Base-by-base conservation (phyloP, 2,113 vertebrate species). In the Xiphophorus hellerii region DNA sequence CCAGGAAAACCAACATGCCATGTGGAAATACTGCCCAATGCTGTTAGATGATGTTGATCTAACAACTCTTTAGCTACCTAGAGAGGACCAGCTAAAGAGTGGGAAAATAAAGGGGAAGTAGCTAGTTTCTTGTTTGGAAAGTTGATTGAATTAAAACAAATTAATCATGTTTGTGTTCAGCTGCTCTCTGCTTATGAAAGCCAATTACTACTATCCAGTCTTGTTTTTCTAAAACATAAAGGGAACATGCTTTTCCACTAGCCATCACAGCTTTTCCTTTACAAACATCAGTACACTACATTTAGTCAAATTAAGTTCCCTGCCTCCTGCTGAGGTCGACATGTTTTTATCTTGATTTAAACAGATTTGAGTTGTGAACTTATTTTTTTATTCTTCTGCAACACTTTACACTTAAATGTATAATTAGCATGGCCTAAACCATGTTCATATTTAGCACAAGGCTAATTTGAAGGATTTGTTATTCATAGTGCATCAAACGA, bases 101-200 rank as follows among this genome's bases (percentile, higher is more conserved):
- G 73, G 51, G 1, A 67, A 35, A 31, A 25, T 28, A 51, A 48
- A 61, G 44, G 54, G 20, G 66, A 17, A 74, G 29, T 58, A 76
- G 20, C 13, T n/a, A 17, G 25, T 27, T 17, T n/a, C 15, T 63
- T 30, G 68, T 76, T 69, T 71, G 67, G n/a, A 73, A 71, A 62
- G 62, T 37, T 28, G 25, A 48, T 17, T 48, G 14, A 48, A 79
- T 67, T 65, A 28, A 28, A 63, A 62, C 73, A 42, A 72, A 48
- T 48, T 48, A 17, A 66, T 62, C 6, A n/a, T n/a, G 64, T 66
- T 75, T 64, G 30, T 7, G 15, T 75, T 68, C 31, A 44, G 7
- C 62, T 72, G 58, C 76, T 85, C 77, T 68, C 44, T 48, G 44
- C 17, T 17, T 20, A 48, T 48, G 44, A 48, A 4, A 20, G 44